Percentiles rank a stretch among this genome's conserved stretches.
Conservation (phyloP, 2,113 vertebrate species). For the Phainopepla nitens region DNA sequence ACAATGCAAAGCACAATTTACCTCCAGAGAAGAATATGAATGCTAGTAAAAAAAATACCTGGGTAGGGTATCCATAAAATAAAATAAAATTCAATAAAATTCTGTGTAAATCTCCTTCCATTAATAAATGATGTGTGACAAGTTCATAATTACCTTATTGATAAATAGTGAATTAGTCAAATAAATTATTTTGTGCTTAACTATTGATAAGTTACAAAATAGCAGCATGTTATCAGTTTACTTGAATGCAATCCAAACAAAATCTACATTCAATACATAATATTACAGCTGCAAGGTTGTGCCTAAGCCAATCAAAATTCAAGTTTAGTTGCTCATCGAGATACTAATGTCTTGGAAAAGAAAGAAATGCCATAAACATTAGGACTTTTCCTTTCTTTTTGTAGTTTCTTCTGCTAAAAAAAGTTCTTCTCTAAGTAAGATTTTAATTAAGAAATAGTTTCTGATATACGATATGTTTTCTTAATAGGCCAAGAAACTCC, state of each 20-base stretch:
- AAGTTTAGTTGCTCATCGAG: not conserved
- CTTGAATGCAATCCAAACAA: not conserved
- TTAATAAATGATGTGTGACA: not conserved
- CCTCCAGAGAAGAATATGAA: not conserved
- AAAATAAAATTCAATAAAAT: not conserved
- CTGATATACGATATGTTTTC: accelerated
- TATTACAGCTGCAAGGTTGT: not conserved
- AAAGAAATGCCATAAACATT: not conserved
- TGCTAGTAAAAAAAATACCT: slow-evolving; percentile 5
- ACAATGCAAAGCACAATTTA: not conserved
- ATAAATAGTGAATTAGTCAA: slow-evolving; percentile 22
- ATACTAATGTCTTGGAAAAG: not conserved
- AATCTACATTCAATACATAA: not conserved
- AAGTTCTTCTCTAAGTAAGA: not conserved
- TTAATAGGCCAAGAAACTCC: not conserved
- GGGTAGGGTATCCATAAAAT: not conserved
- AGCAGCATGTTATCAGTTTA: not conserved
- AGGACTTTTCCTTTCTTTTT: not conserved
- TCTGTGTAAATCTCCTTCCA: not conserved
- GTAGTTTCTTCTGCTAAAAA: not conserved
- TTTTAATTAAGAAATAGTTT: not conserved
- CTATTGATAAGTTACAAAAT: not conserved
- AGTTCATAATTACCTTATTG: not conserved
- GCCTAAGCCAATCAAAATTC: not conserved
- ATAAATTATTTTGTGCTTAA: not conserved